A percentile compares a stretch with the other conserved stretches of the same genome.
Evolutionary conservation across 2,888 invertebrate species (phyloP).

Genomic region (Atethmia centrago): DNA sequence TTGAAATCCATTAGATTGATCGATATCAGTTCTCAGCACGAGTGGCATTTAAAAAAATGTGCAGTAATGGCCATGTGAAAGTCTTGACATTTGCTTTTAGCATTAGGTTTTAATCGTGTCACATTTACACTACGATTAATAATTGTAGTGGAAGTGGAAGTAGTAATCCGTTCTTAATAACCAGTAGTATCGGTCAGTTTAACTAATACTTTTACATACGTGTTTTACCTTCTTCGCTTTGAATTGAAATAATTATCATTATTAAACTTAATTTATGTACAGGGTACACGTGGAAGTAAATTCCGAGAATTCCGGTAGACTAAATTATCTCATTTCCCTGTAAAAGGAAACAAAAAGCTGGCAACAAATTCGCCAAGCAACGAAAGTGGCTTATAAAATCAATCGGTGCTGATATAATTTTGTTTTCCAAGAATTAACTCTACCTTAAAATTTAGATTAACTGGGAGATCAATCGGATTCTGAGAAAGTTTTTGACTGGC

Average conservation of each 20-base stretch:
- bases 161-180: conserved; percentile 27
- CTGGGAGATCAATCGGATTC: conserved; percentile 10
- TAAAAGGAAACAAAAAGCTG: conserved; percentile 17
- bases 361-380: conserved; percentile 19
- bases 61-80: conserved; percentile 68
- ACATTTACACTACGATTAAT: conserved; percentile 51
- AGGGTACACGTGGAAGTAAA: neutral
- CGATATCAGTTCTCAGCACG: conserved; percentile 62
- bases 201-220: neutral
- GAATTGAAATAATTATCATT: conserved; percentile 11
- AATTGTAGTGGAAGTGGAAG: conserved; percentile 34
- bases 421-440: neutral
- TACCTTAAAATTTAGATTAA: neutral
- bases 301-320: conserved; percentile 19
- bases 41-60: conserved; percentile 64
- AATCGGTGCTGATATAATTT: conserved; percentile 23
- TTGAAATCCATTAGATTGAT: conserved; percentile 69
- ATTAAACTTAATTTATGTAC: conserved; percentile 7
- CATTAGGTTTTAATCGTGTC: conserved; percentile 56
- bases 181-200: conserved; percentile 3
- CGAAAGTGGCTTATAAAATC: conserved; percentile 18
- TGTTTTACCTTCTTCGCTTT: neutral
- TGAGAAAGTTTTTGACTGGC: conserved; percentile 13
- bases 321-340: conserved; percentile 32
- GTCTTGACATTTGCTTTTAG: conserved; percentile 69